Conservation (phyloP, 2,888 invertebrate species). For the Liopterus haemorrhoidalis region DNA sequence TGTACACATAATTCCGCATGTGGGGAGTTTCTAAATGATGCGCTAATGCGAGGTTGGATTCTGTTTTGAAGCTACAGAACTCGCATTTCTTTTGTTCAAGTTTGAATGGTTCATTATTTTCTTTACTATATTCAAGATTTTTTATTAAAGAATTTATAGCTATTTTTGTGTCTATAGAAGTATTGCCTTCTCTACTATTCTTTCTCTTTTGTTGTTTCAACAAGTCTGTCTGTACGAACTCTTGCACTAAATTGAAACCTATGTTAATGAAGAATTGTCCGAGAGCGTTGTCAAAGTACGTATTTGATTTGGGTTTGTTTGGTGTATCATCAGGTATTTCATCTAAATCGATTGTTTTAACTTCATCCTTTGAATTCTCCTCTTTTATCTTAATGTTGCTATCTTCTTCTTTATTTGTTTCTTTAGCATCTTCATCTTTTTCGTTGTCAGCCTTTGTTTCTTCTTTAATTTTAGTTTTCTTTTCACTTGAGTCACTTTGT, state of each 20-base stretch:
- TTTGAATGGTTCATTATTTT: conserved; percentile 74
- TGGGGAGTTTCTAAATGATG: conserved; percentile 88
- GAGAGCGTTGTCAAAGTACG: conserved; percentile 79
- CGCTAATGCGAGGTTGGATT: conserved; percentile 75
- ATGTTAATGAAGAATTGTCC: conserved; percentile 90
- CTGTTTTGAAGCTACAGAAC: conserved; percentile 84
- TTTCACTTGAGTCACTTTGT: conserved; percentile 30
- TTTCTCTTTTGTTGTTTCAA: conserved; percentile 81
- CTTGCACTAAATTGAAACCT: conserved; percentile 84
- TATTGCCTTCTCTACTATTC: conserved; percentile 63
- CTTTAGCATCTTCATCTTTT: conserved; percentile 36
- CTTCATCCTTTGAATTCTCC: conserved; percentile 35
- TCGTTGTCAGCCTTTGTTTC: conserved; percentile 37
- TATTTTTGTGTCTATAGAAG: conserved; percentile 63
- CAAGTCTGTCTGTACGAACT: conserved; percentile 88
- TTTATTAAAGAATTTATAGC: conserved; percentile 77
- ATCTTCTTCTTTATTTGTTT: conserved; percentile 24
- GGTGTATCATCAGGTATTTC: conserved; percentile 28
- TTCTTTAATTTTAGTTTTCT: conserved; percentile 34
- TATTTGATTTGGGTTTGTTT: conserved; percentile 49
- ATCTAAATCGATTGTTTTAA: conserved; percentile 35
- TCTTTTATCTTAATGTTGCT: conserved; percentile 31
- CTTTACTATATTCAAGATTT: conserved; percentile 79
- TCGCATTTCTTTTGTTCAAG: conserved; percentile 76
- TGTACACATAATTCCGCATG: conserved; percentile 79